These are phyloP conservation scores for Tragelaphus strepsiceros DNA, from an alignment of 2,113 vertebrate species.

Conservation along the genomic window DNA sequence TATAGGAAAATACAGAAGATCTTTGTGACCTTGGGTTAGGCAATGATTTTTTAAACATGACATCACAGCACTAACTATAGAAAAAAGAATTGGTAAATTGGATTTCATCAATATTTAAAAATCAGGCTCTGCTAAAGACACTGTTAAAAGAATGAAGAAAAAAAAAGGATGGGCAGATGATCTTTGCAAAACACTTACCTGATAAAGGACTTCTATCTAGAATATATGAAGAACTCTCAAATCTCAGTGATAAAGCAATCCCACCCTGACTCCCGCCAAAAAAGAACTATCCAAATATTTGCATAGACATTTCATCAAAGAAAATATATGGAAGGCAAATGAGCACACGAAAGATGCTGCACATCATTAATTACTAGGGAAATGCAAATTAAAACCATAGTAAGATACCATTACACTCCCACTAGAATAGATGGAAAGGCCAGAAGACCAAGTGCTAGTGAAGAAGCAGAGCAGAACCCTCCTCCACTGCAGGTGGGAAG, in stretches of 20 bases:
- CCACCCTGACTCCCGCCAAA: rapidly evolving
- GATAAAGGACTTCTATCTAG: background rate
- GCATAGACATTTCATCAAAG: background rate
- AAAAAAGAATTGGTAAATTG: background rate
- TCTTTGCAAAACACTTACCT: background rate
- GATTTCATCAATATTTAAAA: background rate
- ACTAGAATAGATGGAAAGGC: background rate
- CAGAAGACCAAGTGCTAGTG: background rate
- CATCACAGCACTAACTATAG: background rate
- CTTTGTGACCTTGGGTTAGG: background rate
- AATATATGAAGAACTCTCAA: background rate
- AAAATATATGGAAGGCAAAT: background rate
- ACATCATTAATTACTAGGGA: background rate
- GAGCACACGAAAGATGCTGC: background rate
- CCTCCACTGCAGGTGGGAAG: background rate
- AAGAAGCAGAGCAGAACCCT: background rate
- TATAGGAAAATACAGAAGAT: background rate
- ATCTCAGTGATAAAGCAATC: background rate
- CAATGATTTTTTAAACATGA: background rate
- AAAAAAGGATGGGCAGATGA: background rate
- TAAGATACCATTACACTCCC: background rate
- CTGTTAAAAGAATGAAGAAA: background rate
- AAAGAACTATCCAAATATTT: background rate
- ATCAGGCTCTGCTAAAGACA: background rate
- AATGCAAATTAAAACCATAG: background rate